phyloP scores from a whole-genome alignment of 2,113 vertebrate genomes.

The Micronisus gabar region DNA sequence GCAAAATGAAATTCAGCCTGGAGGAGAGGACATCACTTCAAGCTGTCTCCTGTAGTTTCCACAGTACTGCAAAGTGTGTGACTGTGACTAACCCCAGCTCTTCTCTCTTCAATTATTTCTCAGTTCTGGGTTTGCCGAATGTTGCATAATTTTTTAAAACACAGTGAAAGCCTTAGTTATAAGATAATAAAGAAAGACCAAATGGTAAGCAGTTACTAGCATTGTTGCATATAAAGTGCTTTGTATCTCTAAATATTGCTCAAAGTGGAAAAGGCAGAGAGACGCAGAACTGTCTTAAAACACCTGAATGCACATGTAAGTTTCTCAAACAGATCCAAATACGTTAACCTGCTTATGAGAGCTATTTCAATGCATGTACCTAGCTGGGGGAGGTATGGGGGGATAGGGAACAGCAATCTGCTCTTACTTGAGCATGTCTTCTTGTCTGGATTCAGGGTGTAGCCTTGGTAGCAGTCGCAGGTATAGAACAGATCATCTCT shows the following conservation, averaged over 20 bases:
- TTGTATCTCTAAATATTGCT: not conserved
- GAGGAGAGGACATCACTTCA: not conserved
- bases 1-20: not conserved
- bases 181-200: not conserved
- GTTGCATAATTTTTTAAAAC: not conserved
- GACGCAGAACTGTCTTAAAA: not conserved
- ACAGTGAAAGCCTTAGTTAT: not conserved
- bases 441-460: conserved; percentile 80
- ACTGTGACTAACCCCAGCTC: not conserved
- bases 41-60: not conserved
- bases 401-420: not conserved
- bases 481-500: conserved; percentile 69
- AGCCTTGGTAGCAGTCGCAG: conserved; percentile 85
- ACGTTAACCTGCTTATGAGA: not conserved
- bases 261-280: not conserved
- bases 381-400: not conserved
- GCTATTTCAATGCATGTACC: not conserved
- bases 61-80: not conserved
- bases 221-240: not conserved
- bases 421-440: conserved; percentile 86
- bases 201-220: not conserved
- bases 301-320: not conserved
- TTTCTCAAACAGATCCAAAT: not conserved
- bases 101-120: not conserved
- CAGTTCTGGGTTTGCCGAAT: not conserved